These are phyloP conservation scores for Typhlomys cinereus DNA, from an alignment of 2,113 vertebrate species.

Conservation along the genomic window DNA sequence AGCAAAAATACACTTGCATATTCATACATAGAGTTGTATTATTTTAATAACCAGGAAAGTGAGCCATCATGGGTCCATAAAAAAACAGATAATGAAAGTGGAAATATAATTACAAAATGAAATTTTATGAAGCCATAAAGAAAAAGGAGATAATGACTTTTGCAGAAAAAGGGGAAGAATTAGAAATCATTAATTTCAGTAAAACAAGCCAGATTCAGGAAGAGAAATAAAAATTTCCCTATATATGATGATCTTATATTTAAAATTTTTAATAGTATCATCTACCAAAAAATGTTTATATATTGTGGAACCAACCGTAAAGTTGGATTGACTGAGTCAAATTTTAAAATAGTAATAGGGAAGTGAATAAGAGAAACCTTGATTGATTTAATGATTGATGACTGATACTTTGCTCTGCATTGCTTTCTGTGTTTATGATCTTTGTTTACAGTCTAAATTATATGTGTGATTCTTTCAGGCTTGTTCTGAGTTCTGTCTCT, in stretches of 20 bases:
- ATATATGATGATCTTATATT: no score
- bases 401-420: background rate
- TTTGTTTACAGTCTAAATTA: background rate
- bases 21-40: no score
- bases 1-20: background rate
- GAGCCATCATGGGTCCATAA: no score
- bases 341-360: background rate
- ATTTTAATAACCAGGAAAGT: background rate
- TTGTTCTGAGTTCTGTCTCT: constrained; percentile 89
- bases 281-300: background rate
- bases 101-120: background rate
- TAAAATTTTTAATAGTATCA: no score
- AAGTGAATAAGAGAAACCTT: background rate
- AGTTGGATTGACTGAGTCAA: background rate
- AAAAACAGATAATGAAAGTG: background rate
- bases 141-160: background rate
- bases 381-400: background rate
- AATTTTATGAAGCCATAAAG: background rate
- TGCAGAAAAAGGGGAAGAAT: background rate
- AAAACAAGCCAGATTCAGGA: no score
- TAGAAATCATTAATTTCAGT: no score
- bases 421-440: background rate
- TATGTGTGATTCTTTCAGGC: constrained; percentile 80
- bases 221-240: no score
- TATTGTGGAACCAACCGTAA: background rate